Evolutionary conservation across 53 echinoderm and acorn worm species (phyloP), one percentile per base, ranked within the genome.

Genomic region (Echinarachnius parma): DNA sequence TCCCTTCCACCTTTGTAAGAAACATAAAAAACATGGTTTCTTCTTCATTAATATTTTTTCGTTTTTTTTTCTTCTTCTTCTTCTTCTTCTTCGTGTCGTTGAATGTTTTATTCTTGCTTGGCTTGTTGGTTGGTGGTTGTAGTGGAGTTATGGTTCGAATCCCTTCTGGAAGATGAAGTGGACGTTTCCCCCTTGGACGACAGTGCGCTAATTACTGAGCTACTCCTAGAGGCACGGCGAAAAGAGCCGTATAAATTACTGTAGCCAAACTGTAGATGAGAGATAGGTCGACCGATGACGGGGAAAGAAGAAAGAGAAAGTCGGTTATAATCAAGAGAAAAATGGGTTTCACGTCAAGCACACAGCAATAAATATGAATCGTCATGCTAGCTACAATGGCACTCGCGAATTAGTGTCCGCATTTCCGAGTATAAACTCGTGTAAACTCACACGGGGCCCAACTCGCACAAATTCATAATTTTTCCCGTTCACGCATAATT

Each of bases 101-200:
- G 74, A 72, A 72, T 57, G 74, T 61, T 31, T 72, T 56, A 56
- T 26, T 72, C 74, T 56, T 72, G 58, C 58, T 72, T 72, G 57
- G 56, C 28, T 72, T 72, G 74, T 25, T 72, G 37, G 58, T 72
- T 72, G 74, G 16, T 72, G 13, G 52, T 50, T 50, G 52, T n/a
- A n/a, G n/a, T n/a, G n/a, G n/a, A n/a, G 32, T 52, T 44, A 26
- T 56, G 74, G 39, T 72, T 52, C 50, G 19, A 52, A 19, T 68
- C 68, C 52, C 68, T 52, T 68, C 68, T 50, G 49, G n/a, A 34
- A 31, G 68, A 34, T 34, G 68, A 52, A 52, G 52, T 68, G 68
- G 68, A 68, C 50, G 52, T 34, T 50, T 68, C 68, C 68, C 68
- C 68, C 68, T 48, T 68, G 28, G 68, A 50, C 35, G 68, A 49